Evolutionary conservation across 2,888 invertebrate genomes (phyloP), one percentile per base, ranked within the genome.

Genomic region (Leptinotarsa tumamoca): DNA sequence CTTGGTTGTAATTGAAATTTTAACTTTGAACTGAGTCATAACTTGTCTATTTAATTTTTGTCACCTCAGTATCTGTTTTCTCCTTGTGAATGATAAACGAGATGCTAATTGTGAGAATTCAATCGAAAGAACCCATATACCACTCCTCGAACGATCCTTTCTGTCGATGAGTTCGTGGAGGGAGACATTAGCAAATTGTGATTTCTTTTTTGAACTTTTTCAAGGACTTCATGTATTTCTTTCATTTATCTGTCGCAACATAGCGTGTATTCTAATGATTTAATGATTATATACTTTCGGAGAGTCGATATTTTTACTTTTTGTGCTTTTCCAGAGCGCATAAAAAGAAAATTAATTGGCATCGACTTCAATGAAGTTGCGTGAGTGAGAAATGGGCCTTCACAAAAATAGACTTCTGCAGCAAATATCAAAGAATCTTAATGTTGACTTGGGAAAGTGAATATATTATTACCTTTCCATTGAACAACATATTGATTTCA

Each of bases 301-400:
- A 33, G 33, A 63, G 17, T 27, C 43, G 63, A 63, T 63, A 63
- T 63, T 63, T 63, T 63, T 63, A 13, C 33, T 58, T 63, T 63
- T 43, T 63, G 63, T 63, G 63, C 63, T 63, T 43, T 63, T 63
- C 14, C n/a, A 63, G 63, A 43, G 33, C 27, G 43, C 18, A 63
- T 43, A 63, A 63, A 63, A 63, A 63, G 63, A 27, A 63, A 63
- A 63, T 63, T 63, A 63, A 63, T 63, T 63, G 63, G 63, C 43
- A 63, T 63, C 63, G 63, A 63, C 63, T 63, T 63, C 63, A 63
- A 63, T 63, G 63, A 33, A 63, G 63, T 63, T 63, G 63, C 63
- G 63, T 63, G 63, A 43, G 63, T 63, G n/a, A 63, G 33, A 18
- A 63, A 63, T 18, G 33, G n/a, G 17, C 18, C 43, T 63, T 27